Conservation (phyloP, 2,797 vertebrate genomes). For the Melanotaenia maccullochi region DNA sequence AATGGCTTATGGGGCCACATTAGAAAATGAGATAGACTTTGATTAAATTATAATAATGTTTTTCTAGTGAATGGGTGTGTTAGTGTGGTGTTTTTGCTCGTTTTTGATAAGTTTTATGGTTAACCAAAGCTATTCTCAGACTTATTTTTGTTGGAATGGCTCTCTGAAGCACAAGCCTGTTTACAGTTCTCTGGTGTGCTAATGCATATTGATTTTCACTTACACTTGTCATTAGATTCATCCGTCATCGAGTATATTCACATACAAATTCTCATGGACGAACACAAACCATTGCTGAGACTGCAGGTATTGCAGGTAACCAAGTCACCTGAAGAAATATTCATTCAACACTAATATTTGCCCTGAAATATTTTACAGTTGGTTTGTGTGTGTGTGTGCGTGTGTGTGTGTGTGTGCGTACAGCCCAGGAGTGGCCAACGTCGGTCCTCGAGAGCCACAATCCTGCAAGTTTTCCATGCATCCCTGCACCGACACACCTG, state of each 20-base stretch:
- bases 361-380: neutral
- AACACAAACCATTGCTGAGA: constrained; percentile 10
- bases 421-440: too few species aligned
- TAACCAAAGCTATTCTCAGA: constrained; percentile 34
- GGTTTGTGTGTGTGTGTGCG: too few species aligned
- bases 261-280: neutral
- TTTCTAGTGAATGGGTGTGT: constrained; percentile 31
- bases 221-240: constrained; percentile 39
- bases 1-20: constrained; percentile 30
- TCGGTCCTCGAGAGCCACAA: too few species aligned
- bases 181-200: constrained; percentile 55
- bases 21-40: constrained; percentile 52
- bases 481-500: too few species aligned
- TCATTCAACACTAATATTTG: neutral
- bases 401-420: too few species aligned
- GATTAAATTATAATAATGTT: constrained; percentile 63
- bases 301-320: neutral
- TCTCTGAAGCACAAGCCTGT: constrained; percentile 35
- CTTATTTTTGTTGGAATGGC: constrained; percentile 31
- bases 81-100: constrained; percentile 12
- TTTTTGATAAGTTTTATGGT: constrained; percentile 50
- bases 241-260: constrained; percentile 17
- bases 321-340: neutral
- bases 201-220: constrained; percentile 52
- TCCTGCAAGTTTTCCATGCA: too few species aligned